phyloP scores from a whole-genome alignment of 2,797 vertebrate genomes.

The Syngnathus acus region DNA sequence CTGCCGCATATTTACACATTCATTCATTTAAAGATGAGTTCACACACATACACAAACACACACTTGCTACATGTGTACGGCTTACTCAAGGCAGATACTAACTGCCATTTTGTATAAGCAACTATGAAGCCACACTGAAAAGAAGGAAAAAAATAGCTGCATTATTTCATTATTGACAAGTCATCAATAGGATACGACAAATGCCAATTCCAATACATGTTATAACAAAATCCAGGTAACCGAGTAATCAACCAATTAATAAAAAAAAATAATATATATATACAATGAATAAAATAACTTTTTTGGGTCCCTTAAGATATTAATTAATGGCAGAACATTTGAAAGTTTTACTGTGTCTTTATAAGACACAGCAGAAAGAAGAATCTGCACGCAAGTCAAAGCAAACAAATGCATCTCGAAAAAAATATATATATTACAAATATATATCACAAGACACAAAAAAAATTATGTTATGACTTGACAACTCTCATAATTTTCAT shows the following conservation, averaged over 20 bases:
- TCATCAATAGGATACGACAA: no score
- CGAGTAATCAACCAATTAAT: no score
- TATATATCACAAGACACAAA: no score
- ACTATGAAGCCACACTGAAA: constrained; percentile 8
- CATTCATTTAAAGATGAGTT: constrained; percentile 34
- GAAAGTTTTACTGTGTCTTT: no score
- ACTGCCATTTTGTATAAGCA: constrained; percentile 43
- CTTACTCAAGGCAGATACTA: constrained; percentile 49
- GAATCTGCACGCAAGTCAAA: not conserved
- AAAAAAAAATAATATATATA: no score
- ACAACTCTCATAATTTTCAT: not conserved
- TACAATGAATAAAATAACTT: no score
- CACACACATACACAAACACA: constrained; percentile 28
- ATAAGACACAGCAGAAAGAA: no score
- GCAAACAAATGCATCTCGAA: not conserved
- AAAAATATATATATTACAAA: no score
- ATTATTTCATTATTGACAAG: not conserved
- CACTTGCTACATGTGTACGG: constrained; percentile 39
- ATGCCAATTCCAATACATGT: no score
- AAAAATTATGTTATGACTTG: not conserved
- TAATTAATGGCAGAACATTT: no score
- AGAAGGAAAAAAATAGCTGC: not conserved
- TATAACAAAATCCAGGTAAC: no score
- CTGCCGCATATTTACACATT: constrained; percentile 21
- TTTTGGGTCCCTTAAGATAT: no score